Percentiles rank a stretch among this genome's conserved stretches.
Evolutionary conservation across 2,888 invertebrate species (phyloP).

Genomic region (Cryptocheilus praepositus): DNA sequence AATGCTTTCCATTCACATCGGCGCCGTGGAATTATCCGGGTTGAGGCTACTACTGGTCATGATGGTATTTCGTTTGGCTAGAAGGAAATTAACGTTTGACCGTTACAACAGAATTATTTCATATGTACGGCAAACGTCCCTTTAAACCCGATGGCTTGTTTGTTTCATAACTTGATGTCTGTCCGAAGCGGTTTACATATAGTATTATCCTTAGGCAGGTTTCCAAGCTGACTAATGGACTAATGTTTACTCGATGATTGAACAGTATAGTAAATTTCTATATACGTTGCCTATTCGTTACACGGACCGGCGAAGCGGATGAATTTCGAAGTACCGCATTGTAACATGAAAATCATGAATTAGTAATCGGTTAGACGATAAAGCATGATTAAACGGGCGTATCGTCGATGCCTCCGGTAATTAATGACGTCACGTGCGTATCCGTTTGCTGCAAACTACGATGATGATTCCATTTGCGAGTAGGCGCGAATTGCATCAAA

Average conservation of each 20-base stretch:
- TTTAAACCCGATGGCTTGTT: no score
- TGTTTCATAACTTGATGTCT: no score
- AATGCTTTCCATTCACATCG: neutral
- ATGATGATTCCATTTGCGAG: neutral
- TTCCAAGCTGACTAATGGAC: neutral
- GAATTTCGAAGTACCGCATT: constrained; percentile 28
- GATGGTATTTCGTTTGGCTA: neutral
- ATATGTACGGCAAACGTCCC: no score
- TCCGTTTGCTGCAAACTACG: neutral
- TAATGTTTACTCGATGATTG: constrained; percentile 4
- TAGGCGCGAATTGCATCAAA: neutral
- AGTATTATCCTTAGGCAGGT: no score
- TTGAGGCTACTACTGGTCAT: neutral
- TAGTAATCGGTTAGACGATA: constrained; percentile 20
- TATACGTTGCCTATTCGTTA: constrained; percentile 36
- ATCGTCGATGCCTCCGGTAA: constrained; percentile 35
- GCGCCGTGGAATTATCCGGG: neutral
- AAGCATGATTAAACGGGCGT: constrained; percentile 34
- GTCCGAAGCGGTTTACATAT: no score
- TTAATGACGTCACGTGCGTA: constrained; percentile 31
- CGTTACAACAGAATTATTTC: neutral
- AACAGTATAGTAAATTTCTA: constrained; percentile 28
- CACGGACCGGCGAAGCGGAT: constrained; percentile 43
- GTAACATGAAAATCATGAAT: constrained; percentile 41
- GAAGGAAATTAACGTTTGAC: neutral